phyloP scores from a whole-genome alignment of 2,888 invertebrate genomes.

The Amphimallon solstitiale region DNA sequence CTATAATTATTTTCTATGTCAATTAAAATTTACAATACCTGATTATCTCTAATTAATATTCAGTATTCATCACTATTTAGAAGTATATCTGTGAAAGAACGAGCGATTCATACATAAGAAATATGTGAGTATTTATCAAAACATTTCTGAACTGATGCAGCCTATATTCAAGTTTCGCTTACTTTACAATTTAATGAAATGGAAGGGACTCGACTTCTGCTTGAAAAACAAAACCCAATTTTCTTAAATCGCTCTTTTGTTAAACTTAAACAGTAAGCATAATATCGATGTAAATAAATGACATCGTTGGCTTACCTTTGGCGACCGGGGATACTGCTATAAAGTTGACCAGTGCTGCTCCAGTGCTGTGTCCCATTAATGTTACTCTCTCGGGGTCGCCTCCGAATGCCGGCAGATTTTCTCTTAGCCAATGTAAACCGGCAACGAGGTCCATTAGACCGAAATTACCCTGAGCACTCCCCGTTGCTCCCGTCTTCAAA shows the following conservation, averaged over 20 bases:
- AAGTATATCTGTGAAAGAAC: too few relatives aligned
- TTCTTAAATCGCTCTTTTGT: neutral
- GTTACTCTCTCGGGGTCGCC: conserved; percentile 95
- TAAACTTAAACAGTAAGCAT: conserved; percentile 2
- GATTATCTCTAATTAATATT: too few relatives aligned
- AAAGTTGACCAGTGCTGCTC: conserved; percentile 96
- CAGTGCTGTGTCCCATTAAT: conserved; percentile 95
- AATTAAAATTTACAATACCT: too few relatives aligned
- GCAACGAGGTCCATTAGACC: conserved; percentile 93
- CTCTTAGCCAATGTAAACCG: conserved; percentile 95
- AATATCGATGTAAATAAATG: conserved; percentile 11
- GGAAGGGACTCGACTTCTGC: neutral
- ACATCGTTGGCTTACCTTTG: conserved; percentile 73
- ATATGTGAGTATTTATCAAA: too few relatives aligned
- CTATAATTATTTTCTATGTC: too few relatives aligned
- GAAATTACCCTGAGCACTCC: conserved; percentile 90
- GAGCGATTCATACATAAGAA: too few relatives aligned
- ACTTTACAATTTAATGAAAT: too few relatives aligned
- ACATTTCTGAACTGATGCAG: too few relatives aligned
- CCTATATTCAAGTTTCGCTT: too few relatives aligned
- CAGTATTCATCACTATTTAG: too few relatives aligned
- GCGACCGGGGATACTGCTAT: conserved; percentile 95
- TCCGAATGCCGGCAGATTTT: conserved; percentile 94
- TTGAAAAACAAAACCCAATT: neutral
- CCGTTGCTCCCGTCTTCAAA: conserved; percentile 88